phyloP scores from a whole-genome alignment of 2,113 vertebrate species.

The Scomber japonicus region DNA sequence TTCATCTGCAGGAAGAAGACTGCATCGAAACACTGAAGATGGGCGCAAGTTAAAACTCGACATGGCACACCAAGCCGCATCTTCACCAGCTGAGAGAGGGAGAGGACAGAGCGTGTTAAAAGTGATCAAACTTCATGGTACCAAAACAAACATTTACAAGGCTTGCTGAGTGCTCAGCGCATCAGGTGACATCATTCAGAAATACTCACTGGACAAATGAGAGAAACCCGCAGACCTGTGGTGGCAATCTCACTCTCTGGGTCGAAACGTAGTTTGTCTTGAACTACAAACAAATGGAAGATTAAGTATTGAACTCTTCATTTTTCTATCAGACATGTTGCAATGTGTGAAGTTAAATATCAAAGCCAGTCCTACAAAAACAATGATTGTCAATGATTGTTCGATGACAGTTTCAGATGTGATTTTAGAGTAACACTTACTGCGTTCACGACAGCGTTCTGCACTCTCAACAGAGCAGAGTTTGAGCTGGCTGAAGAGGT shows the following conservation, averaged over 20 bases:
- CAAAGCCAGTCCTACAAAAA: not conserved
- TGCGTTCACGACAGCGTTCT: slow-evolving; percentile 95
- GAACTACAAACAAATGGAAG: slow-evolving; percentile 83
- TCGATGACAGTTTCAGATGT: too few species aligned
- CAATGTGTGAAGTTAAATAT: not conserved
- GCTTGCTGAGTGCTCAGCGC: not conserved
- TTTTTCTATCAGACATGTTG: not conserved
- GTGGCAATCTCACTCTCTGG: slow-evolving; percentile 98
- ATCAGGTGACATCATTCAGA: not conserved
- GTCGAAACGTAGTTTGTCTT: slow-evolving; percentile 96
- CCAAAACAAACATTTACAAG: not conserved
- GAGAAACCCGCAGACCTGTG: slow-evolving; percentile 95
- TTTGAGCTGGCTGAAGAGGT: slow-evolving; percentile 95
- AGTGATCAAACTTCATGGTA: not conserved
- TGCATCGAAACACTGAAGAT: slow-evolving; percentile 98
- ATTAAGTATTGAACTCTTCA: not conserved
- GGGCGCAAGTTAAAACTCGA: slow-evolving; percentile 95
- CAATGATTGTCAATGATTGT: too few species aligned
- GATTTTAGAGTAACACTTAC: slow-evolving; percentile 82
- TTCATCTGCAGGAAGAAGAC: slow-evolving; percentile 99
- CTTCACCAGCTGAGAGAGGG: slow-evolving; percentile 92
- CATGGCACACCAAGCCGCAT: slow-evolving; percentile 97
- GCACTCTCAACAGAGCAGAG: slow-evolving; percentile 94
- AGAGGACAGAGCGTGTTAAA: not conserved
- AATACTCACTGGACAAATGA: slow-evolving; percentile 95